Base-by-base conservation (phyloP, 2,888 invertebrate species). In the Agonopterix subpropinquella region DNA sequence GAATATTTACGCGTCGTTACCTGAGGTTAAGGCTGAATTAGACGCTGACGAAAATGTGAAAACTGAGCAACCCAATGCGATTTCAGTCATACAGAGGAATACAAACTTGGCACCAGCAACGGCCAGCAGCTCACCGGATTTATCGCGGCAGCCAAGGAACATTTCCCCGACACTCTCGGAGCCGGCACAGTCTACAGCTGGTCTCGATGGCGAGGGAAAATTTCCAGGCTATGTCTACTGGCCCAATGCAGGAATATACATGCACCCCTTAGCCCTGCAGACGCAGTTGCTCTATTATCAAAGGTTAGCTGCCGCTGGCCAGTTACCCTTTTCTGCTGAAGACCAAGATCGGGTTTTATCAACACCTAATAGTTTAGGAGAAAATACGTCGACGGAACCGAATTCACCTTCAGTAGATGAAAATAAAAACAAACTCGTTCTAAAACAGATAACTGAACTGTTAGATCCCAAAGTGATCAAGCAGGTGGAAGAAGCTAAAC, bases 281-380 rank as follows among this genome's bases (percentile, higher is more conserved):
- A 92, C 93, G 1, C 92, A 93, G 59, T 81, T 93, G 10, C 76
- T 94, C 41, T 94, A 94, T 71, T 95, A 94, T 64, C 94, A 94
- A 65, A 90, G 93, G 66, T 86, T 95, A 67, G 91, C 94, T 1
- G 91, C 92, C 36, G 80, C 85, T 1, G 81, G 78, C 1, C 79
- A 74, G 55, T 69, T 90, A 0, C 85, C 90, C 0, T 77, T 83
- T 36, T 62, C 78, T 0, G 65, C 75, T 9, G 79, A 70, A 37
- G 74, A 74, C n/a, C 69, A 81, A 43, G 79, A 83, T 10, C 73
- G 79, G 60, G 58, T 59, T 0, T 58, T 69, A 2, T 64, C 80
- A 1, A 81, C 71, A 49, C 85, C 77, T 48, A 85, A 70, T 53
- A 72, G 80, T 54, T 54, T 62, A 11, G 77, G 64, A 64, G 89